Percentiles rank a stretch among this genome's conserved stretches.
Evolutionary conservation across 2,113 vertebrate species (phyloP).

Genomic region (Malurus alboscapulatus): DNA sequence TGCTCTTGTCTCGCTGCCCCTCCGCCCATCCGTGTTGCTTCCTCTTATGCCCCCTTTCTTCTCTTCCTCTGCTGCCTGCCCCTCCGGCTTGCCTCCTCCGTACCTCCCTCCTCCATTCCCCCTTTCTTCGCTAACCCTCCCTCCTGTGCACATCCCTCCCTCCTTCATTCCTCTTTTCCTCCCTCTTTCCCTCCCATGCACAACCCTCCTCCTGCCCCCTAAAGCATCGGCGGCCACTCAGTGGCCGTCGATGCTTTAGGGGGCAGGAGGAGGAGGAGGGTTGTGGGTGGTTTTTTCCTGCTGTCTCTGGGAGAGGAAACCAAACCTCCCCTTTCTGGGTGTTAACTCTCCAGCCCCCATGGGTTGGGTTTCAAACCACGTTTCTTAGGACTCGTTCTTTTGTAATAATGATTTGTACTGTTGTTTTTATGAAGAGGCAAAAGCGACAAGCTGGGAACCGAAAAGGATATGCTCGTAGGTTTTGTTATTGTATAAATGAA

Average conservation of each 20-base stretch:
- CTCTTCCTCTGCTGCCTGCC: not conserved
- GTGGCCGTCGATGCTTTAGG: slow-evolving; percentile 74
- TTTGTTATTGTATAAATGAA: slow-evolving; percentile 40
- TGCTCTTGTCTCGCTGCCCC: slow-evolving; percentile 54
- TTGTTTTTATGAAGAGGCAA: slow-evolving; percentile 21
- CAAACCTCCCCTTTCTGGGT: slow-evolving; percentile 78
- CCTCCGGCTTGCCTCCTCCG: slow-evolving; percentile 29
- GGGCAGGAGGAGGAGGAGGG: slow-evolving; percentile 78
- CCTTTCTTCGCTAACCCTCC: slow-evolving; percentile 75
- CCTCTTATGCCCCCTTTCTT: slow-evolving; percentile 26
- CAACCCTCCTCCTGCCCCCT: slow-evolving; percentile 78
- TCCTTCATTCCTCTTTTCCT: slow-evolving; percentile 78
- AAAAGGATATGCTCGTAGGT: not conserved
- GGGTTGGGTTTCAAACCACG: slow-evolving; percentile 85
- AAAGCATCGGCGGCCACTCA: slow-evolving; percentile 69
- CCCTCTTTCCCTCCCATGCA: slow-evolving; percentile 74
- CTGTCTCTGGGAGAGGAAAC: slow-evolving; percentile 75
- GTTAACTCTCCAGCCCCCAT: slow-evolving; percentile 79
- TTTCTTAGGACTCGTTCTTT: slow-evolving; percentile 68
- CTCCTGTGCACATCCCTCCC: slow-evolving; percentile 82
- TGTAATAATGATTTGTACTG: slow-evolving; percentile 34
- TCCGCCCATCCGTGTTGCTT: slow-evolving; percentile 63
- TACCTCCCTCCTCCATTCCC: slow-evolving; percentile 59
- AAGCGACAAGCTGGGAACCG: not conserved
- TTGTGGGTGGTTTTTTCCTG: slow-evolving; percentile 72